phyloP scores from a whole-genome alignment of 2,797 vertebrate genomes.

The Arnoldichthys spilopterus region DNA sequence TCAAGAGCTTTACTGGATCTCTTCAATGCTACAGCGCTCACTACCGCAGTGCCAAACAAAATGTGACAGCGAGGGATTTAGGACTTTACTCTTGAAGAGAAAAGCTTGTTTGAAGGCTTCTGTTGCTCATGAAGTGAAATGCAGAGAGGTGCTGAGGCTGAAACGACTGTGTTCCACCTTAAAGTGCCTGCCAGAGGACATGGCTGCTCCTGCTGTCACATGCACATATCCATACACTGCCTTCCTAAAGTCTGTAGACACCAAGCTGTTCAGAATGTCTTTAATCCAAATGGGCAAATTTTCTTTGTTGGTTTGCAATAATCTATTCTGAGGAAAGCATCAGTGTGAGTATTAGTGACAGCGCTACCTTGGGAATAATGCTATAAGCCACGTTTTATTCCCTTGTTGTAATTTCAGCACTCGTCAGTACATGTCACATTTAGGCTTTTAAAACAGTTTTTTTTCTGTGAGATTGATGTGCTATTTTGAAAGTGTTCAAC shows the following conservation, averaged over 20 bases:
- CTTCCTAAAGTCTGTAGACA: not conserved
- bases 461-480: too few relatives aligned
- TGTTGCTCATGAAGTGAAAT: not conserved
- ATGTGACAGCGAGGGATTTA: not conserved
- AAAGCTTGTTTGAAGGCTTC: not conserved
- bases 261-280: not conserved
- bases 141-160: not conserved
- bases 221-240: not conserved
- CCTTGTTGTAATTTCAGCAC: not conserved
- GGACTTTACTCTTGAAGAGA: not conserved
- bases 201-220: not conserved
- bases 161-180: not conserved
- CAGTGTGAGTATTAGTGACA: not conserved
- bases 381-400: not conserved
- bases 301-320: not conserved
- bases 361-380: not conserved
- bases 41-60: not conserved
- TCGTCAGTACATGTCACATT: not conserved
- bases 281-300: not conserved
- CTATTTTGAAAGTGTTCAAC: too few relatives aligned
- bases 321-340: not conserved
- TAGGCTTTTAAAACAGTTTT: not conserved
- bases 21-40: not conserved
- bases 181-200: conserved; percentile 8
- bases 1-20: not conserved